A percentile compares a stretch with the other conserved stretches of the same genome.
phyloP scores from a whole-genome alignment of 2,888 invertebrate species.

The Lasioglossum morio region DNA sequence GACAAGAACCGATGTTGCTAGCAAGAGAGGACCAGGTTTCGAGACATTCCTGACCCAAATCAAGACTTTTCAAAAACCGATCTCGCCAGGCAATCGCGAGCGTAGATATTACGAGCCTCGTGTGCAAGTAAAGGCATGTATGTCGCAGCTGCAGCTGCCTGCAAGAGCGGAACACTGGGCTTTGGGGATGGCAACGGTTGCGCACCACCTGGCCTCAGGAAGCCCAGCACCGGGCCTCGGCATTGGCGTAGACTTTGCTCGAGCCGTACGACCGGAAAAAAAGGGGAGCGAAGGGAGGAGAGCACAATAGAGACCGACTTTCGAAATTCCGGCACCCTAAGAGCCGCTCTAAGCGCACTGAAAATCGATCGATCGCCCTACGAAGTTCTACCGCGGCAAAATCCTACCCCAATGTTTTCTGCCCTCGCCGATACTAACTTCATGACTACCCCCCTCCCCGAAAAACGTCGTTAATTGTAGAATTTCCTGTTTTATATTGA shows the following conservation, averaged over 20 bases:
- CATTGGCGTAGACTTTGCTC: constrained; percentile 74
- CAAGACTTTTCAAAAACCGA: constrained; percentile 39
- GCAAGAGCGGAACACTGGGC: constrained; percentile 74
- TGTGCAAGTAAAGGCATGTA: constrained; percentile 52
- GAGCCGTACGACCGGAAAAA: constrained; percentile 43
- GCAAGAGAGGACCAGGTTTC: not conserved
- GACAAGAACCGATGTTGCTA: not conserved
- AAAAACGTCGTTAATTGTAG: not conserved
- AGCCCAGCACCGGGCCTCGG: constrained; percentile 77
- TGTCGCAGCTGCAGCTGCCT: constrained; percentile 77
- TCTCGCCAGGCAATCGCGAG: constrained; percentile 35
- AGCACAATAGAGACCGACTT: constrained; percentile 62
- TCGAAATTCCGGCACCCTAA: constrained; percentile 65
- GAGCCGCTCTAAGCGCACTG: constrained; percentile 2
- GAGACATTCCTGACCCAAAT: constrained; percentile 52
- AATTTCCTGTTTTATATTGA: too few relatives aligned
- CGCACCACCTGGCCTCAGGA: constrained; percentile 81
- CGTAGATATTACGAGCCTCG: constrained; percentile 28
- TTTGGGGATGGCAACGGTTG: constrained; percentile 81
- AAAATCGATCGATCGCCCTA: constrained; percentile 68
- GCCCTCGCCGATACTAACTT: not conserved
- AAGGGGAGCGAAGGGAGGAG: constrained; percentile 27
- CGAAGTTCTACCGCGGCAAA: not conserved
- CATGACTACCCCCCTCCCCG: too few relatives aligned
- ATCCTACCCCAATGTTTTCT: constrained; percentile 4